Percentiles rank a stretch among this genome's conserved stretches.
These are phyloP conservation scores for Meloidogyne hapla DNA, from an alignment of 1,140 invertebrate genomes.

Conservation along the genomic window DNA sequence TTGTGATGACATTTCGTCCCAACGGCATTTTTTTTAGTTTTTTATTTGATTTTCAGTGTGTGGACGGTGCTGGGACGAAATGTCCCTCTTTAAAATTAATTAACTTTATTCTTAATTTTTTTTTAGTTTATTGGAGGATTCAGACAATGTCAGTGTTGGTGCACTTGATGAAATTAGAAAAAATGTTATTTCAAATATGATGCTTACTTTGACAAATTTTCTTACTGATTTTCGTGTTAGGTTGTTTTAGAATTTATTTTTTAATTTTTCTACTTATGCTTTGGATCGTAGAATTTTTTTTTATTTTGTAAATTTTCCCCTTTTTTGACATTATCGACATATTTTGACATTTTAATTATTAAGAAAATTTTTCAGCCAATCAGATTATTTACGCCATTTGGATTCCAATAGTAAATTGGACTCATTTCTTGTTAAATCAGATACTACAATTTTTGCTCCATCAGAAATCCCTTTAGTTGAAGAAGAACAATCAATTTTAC, in stretches of 20 bases:
- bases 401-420: conserved; percentile 44
- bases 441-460: conserved; percentile 34
- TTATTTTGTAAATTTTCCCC: too few relatives aligned
- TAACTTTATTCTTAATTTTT: not conserved
- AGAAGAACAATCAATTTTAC: conserved; percentile 53
- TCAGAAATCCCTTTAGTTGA: conserved; percentile 9
- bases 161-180: conserved; percentile 50
- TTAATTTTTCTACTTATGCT: too few relatives aligned
- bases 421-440: conserved; percentile 38
- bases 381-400: conserved; percentile 65
- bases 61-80: too few relatives aligned
- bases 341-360: too few relatives aligned
- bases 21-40: too few relatives aligned
- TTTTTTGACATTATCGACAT: too few relatives aligned
- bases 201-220: conserved; percentile 66
- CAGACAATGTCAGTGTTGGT: conserved; percentile 25
- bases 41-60: too few relatives aligned
- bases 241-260: conserved; percentile 2
- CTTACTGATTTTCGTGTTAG: conserved; percentile 65
- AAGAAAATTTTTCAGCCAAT: conserved; percentile 56
- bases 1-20: too few relatives aligned
- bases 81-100: not conserved
- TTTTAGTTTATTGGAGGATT: conserved; percentile 43
- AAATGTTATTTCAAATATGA: conserved; percentile 66
- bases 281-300: too few relatives aligned